Base-by-base conservation (phyloP, 2,888 invertebrate genomes). In the Drosophila algonquin region DNA sequence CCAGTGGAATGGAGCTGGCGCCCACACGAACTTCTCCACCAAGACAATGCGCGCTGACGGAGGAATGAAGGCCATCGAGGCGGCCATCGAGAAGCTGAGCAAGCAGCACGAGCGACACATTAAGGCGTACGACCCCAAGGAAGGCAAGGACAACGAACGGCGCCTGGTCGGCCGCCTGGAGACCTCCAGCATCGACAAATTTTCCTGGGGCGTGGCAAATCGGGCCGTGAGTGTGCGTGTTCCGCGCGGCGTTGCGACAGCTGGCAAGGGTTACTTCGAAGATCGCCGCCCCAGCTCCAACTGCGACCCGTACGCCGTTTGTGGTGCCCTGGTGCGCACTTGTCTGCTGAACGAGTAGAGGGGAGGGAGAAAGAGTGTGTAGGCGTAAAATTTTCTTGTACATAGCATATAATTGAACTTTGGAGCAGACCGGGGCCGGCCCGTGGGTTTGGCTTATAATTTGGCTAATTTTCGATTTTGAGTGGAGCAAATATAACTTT, bases 1-100 rank as follows among this genome's bases (percentile, higher is more conserved):
- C 1, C 96, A 96, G 90, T 98, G 98, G 98, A 98, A 98, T 91
- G 98, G 98, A 0, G 97, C 99, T 48, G 99, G 98, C 0, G 97
- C 96, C 79, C 98, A 98, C 91, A 96, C 96, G 60, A 98, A 98
- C 92, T 98, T 98, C 93, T 98, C 98, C 64, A 97, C 97, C 0
- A 95, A 95, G 81, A 93, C 93, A 14, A 98, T 98, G 97, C 94
- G 98, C 54, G 93, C 94, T 1, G 94, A 95, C 0, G 94, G 94
- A 57, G 95, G 95, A 40, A 94, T 95, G 51, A 92, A 92, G 67
- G 95, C 93, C 72, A 96, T 97, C 71, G 95, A 97, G 86, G 93
- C 93, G 55, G 96, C 96, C 1, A 96, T 97, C 80, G 94, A 95
- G 80, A 95, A 94, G 87, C 92, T 97, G 71, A 94, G 95, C 55